A percentile compares a stretch with the other conserved stretches of the same genome.
These are phyloP conservation scores for Scophthalmus maximus DNA, from an alignment of 2,113 vertebrate genomes.

Conservation along the genomic window DNA sequence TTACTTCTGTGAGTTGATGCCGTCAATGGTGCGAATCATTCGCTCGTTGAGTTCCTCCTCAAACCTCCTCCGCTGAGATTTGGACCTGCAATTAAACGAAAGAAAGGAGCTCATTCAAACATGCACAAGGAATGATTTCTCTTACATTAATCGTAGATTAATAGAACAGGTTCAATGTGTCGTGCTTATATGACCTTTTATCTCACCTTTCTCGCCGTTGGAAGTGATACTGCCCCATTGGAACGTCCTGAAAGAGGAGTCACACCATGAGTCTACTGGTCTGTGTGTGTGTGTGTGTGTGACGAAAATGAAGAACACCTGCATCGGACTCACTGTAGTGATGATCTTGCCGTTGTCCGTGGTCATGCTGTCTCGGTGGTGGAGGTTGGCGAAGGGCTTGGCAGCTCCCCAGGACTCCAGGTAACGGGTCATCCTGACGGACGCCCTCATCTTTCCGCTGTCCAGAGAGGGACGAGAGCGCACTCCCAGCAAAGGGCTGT, in stretches of 20 bases:
- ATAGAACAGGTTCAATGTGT: too few relatives aligned
- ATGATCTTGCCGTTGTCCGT: constrained; percentile 97
- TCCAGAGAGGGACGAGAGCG: constrained; percentile 89
- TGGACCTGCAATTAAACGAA: constrained; percentile 84
- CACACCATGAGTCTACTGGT: neutral
- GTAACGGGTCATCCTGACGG: constrained; percentile 97
- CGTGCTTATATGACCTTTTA: neutral
- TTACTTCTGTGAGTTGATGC: constrained; percentile 98
- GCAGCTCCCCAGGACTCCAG: constrained; percentile 99
- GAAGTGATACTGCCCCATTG: constrained; percentile 94
- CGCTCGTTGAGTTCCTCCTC: constrained; percentile 97
- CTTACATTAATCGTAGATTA: too few relatives aligned
- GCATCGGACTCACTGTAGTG: constrained; percentile 86
- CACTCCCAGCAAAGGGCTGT: constrained; percentile 90
- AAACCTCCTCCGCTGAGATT: constrained; percentile 96
- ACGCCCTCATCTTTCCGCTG: constrained; percentile 95
- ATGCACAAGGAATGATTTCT: too few relatives aligned
- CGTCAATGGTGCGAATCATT: constrained; percentile 98
- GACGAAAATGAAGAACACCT: neutral
- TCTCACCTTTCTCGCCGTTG: constrained; percentile 92
- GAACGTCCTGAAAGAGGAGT: constrained; percentile 87
- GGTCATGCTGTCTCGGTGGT: constrained; percentile 97
- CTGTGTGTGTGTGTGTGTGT: neutral
- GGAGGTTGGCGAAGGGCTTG: constrained; percentile 97
- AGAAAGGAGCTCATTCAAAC: neutral